Evolutionary conservation across 2,113 vertebrate genomes (phyloP).

Genomic region (Catharus fuscescens): DNA sequence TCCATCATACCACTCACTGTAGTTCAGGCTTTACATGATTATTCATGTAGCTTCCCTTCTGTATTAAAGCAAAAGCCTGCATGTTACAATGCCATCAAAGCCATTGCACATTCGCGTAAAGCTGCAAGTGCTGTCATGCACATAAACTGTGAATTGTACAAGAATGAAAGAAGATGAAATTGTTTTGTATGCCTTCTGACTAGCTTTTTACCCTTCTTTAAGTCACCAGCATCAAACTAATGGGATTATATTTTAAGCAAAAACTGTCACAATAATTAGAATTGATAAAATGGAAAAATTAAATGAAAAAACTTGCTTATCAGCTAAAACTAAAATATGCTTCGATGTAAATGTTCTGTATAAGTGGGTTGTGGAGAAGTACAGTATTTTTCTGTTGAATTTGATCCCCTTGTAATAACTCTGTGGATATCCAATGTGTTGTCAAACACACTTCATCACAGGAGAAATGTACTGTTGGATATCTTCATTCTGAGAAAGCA

Average conservation of each 20-base stretch:
- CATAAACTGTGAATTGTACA: neutral
- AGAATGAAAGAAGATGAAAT: constrained; percentile 8
- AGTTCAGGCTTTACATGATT: neutral
- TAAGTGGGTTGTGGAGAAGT: neutral
- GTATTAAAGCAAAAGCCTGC: neutral
- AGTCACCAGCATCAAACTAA: neutral
- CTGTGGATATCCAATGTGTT: neutral
- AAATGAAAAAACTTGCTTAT: neutral
- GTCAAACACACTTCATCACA: neutral
- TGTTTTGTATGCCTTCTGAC: neutral
- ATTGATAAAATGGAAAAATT: neutral
- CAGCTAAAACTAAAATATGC: neutral
- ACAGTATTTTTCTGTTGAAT: neutral
- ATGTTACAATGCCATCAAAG: neutral
- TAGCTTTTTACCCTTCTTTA: neutral
- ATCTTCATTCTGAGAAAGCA: neutral
- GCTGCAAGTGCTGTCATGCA: neutral
- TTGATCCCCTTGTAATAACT: neutral
- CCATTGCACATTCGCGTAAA: neutral
- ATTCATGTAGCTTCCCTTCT: neutral
- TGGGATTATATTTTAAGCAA: neutral
- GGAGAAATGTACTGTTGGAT: fast-evolving
- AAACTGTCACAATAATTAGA: neutral
- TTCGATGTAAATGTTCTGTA: neutral
- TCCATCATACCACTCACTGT: fast-evolving